Base-by-base conservation (phyloP, 2,797 vertebrate genomes). In the Amniataba percoides region DNA sequence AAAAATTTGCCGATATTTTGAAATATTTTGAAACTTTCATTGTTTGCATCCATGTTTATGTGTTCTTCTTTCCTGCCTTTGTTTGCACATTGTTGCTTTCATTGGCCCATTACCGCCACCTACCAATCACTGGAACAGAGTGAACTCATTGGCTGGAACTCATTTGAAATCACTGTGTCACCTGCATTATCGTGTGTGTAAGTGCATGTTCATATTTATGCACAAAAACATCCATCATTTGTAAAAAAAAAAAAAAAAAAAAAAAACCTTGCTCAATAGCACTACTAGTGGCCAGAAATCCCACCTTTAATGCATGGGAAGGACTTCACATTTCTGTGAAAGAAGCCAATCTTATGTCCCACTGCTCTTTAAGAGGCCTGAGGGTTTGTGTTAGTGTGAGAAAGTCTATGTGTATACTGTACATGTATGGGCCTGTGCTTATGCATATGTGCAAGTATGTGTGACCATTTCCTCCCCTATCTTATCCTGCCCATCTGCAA, bases 381-480 rank as follows among this genome's bases (percentile, higher is more conserved):
- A 18, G 77, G 78, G 65, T 77, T 75, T 53, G 6, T 76, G 23
- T 74, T 59, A 70, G 43, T 63, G 62, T 72, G 71, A 68, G 77
- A 61, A 8, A 71, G 42, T 60, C 48, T 76, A 19, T 49, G 31
- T 55, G 21, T 69, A 46, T 42, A 21, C 4, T 51, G n/a, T 45
- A 14, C 18, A 31, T 63, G 18, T n/a, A 39, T 25, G 52, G 48
- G 43, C 34, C 34, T 46, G 27, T 5, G 40, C 27, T 23, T 66
- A 45, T 43, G 52, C 36, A n/a, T 64, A 31, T 52, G 67, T 60
- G 46, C n/a, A 74, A 60, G 46, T 74, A 62, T 64, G 45, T 66
- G 73, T 40, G 70, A 83, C 75, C 56, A 56, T 53, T 57, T 62
- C 57, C 55, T 64, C 40, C 42, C 31, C 45, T 46, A 68, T 81